Percentiles rank a stretch among this genome's conserved stretches.
phyloP scores from a whole-genome alignment of 2,888 invertebrate genomes.

The Hipparchia sbordonii region DNA sequence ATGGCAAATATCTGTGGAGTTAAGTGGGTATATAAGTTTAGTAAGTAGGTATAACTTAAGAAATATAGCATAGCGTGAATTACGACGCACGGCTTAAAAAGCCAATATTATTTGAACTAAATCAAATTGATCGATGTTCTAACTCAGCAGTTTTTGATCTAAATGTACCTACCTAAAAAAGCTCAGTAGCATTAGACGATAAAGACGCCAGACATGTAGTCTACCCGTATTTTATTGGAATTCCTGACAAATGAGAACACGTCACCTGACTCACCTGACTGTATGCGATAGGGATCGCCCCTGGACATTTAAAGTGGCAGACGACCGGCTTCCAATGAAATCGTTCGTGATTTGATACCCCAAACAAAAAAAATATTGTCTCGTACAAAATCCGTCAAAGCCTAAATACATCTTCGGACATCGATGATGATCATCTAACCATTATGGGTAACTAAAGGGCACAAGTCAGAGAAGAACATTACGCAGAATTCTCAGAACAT shows the following conservation, averaged over 20 bases:
- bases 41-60: neutral
- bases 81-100: slow-evolving; percentile 14
- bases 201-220: slow-evolving; percentile 11
- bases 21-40: neutral
- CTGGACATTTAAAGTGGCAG: neutral
- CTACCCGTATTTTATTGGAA: slow-evolving; percentile 6
- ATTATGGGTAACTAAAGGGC: too few species aligned
- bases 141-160: slow-evolving; percentile 77
- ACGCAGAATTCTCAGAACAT: too few species aligned
- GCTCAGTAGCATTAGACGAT: slow-evolving; percentile 59
- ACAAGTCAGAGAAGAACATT: too few species aligned
- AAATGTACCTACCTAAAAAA: slow-evolving; percentile 49
- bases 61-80: slow-evolving; percentile 4
- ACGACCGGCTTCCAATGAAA: neutral
- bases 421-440: too few species aligned
- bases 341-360: neutral
- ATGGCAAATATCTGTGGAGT: too few species aligned
- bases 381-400: too few species aligned
- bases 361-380: neutral
- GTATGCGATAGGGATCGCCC: neutral
- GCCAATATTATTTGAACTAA: slow-evolving; percentile 44
- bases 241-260: slow-evolving; percentile 2
- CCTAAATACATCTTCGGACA: too few species aligned
- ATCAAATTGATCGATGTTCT: slow-evolving; percentile 75
- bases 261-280: neutral